Percentiles rank a stretch among this genome's conserved stretches.
These are phyloP conservation scores for Muricea muricata DNA, from an alignment of 92 coral and sea anemone genomes.

Conservation along the genomic window DNA sequence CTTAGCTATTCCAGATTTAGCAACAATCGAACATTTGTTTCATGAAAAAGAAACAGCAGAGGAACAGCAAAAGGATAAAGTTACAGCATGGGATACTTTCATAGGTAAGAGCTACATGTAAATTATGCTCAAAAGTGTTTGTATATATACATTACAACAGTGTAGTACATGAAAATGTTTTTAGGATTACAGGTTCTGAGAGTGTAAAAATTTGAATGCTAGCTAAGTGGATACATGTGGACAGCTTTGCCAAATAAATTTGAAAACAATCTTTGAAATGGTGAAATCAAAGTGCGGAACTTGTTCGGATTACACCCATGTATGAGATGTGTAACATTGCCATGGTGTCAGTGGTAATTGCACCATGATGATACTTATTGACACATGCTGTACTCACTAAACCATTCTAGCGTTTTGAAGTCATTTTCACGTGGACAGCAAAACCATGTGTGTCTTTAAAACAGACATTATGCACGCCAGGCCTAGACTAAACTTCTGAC, in stretches of 20 bases:
- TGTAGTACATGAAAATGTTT: not conserved
- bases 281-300: not conserved
- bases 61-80: not conserved
- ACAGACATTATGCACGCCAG: too few species aligned
- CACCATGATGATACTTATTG: too few species aligned
- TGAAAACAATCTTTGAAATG: not conserved
- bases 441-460: too few species aligned
- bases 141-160: not conserved
- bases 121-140: not conserved
- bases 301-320: too few species aligned
- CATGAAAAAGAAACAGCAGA: constrained; percentile 10
- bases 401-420: too few species aligned
- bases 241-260: not conserved
- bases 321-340: too few species aligned
- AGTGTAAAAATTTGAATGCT: not conserved
- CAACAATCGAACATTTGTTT: constrained; percentile 18
- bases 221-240: not conserved
- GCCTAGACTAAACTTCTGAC: too few species aligned
- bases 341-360: too few species aligned
- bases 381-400: too few species aligned
- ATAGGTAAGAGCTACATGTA: constrained; percentile 22
- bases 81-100: constrained; percentile 1
- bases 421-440: too few species aligned
- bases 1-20: constrained; percentile 25
- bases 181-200: not conserved